Evolutionary conservation across 2,797 vertebrate species (phyloP), one percentile per base, ranked within the genome.

Genomic region (Liasis olivaceus): DNA sequence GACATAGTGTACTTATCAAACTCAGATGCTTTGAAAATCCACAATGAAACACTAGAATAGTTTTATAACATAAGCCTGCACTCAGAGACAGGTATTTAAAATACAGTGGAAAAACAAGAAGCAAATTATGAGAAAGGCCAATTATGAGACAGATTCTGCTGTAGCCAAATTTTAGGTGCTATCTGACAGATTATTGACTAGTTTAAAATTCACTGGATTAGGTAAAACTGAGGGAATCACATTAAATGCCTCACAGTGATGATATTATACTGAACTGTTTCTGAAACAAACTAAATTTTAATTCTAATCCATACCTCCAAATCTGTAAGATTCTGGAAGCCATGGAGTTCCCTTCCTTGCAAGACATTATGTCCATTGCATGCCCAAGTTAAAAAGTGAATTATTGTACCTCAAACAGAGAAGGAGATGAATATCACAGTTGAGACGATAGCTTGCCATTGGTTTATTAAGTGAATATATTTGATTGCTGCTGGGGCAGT

Each of bases 231-330:
- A 63, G 28, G 2, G 77, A 63, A 56, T 14, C n/a, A 14, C n/a
- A 15, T 69, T 89, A 64, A 36, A 36, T 54, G 59, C 20, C 28
- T 14, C n/a, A 91, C 56, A 36, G 85, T 59, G 56, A 17, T 63
- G n/a, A 63, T 90, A 85, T 85, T 62, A 56, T 15, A 85, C 90
- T 9, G 77, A 86, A 60, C 84, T 51, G 88, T 90, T 91, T 93
- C 2, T 54, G 64, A 91, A 92, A 56, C 17, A 89, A 58, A 85
- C 11, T 89, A 47, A 60, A 91, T 60, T 22, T 89, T 72, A 77
- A 58, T 51, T 69, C 1, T 1, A 90, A 63, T 85, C 47, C 4
- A 59, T 72, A 88, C 2, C 8, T 66, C 31, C 69, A 54, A 47
- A 17, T 91, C n/a, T 64, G 12, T 85, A 24, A 28, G 31, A 63